A percentile compares a stretch with the other conserved stretches of the same genome.
These are phyloP conservation scores for Megaptera novaeangliae DNA, from an alignment of 2,113 vertebrate genomes.

Conservation along the genomic window DNA sequence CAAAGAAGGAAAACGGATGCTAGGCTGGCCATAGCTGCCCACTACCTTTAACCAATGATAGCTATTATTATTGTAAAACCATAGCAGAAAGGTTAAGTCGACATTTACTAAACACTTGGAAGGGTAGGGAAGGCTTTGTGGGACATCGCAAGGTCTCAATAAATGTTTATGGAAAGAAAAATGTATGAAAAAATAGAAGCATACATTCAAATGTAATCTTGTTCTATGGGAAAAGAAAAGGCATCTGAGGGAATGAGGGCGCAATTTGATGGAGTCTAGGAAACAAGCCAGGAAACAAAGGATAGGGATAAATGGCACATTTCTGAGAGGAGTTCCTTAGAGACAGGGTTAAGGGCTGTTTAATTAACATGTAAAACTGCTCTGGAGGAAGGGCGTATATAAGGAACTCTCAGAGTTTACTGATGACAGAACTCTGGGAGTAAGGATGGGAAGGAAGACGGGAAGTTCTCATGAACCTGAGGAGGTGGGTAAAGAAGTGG, in stretches of 20 bases:
- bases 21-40: background rate
- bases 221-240: background rate
- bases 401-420: background rate
- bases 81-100: background rate
- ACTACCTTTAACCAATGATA: background rate
- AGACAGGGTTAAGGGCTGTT: slow-evolving; percentile 9
- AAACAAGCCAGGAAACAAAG: slow-evolving; percentile 49
- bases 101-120: background rate
- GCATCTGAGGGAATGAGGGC: background rate
- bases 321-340: slow-evolving; percentile 49
- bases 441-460: background rate
- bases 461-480: background rate
- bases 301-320: background rate
- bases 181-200: background rate
- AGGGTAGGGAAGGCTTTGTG: background rate
- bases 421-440: background rate
- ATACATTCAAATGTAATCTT: background rate
- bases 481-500: background rate
- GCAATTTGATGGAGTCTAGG: slow-evolving; percentile 15
- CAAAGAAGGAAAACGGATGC: background rate
- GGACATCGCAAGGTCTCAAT: background rate
- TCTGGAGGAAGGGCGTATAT: background rate
- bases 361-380: slow-evolving; percentile 43
- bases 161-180: background rate
- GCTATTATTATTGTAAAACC: background rate